Evolutionary conservation across 2,888 invertebrate genomes (phyloP).

Genomic region (Odontothrips loti): DNA sequence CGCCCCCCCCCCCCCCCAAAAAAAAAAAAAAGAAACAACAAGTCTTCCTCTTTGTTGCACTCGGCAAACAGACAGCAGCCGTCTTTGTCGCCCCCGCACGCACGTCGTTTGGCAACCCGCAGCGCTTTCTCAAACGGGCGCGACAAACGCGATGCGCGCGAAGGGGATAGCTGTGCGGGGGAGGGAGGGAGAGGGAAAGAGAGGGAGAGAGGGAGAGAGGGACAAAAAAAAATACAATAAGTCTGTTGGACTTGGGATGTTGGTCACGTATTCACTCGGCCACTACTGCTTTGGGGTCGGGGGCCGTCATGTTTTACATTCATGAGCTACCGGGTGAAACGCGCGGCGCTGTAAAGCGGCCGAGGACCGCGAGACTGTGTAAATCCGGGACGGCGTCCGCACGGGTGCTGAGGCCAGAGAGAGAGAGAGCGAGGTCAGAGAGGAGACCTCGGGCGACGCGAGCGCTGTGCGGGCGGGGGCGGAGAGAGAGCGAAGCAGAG

Average conservation of each 20-base stretch:
- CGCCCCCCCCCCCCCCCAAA: too few species aligned
- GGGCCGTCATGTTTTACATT: slow-evolving; percentile 2
- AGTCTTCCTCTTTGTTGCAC: too few species aligned
- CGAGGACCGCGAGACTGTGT: neutral
- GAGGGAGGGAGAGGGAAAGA: neutral
- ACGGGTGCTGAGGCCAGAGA: too few species aligned
- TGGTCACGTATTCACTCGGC: slow-evolving; percentile 15
- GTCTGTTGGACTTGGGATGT: neutral
- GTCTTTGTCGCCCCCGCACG: too few species aligned
- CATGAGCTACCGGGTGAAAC: neutral
- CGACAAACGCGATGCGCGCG: neutral
- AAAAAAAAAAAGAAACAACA: too few species aligned
- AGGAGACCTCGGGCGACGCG: too few species aligned
- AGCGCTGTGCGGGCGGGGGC: too few species aligned
- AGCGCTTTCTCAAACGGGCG: neutral
- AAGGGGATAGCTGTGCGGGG: neutral
- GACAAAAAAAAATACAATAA: neutral
- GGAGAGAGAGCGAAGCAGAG: too few species aligned
- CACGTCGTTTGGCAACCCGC: too few species aligned
- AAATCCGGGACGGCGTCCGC: too few species aligned
- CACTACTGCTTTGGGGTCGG: slow-evolving; percentile 2
- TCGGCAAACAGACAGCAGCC: too few species aligned
- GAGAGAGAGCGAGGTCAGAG: too few species aligned
- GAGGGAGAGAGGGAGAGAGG: slow-evolving; percentile 8
- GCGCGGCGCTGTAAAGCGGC: neutral